phyloP scores from a whole-genome alignment of 35 echinoderm and acorn worm species.

The Chiridota heheva region DNA sequence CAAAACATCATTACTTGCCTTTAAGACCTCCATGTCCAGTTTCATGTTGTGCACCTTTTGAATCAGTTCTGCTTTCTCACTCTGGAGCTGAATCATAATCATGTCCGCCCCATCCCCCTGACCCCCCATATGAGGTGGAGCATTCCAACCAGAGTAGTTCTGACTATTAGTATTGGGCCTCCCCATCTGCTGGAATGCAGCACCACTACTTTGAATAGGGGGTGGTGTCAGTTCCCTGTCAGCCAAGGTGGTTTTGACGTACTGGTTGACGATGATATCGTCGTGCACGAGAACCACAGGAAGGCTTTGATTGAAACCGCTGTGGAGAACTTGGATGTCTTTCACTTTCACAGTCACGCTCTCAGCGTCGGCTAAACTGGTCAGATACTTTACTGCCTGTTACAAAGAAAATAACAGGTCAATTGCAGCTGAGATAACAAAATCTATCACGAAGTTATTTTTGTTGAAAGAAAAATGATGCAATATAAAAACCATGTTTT shows the following conservation, averaged over 20 bases:
- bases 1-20: conserved; percentile 12
- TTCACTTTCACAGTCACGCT: conserved; percentile 5
- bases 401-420: neutral
- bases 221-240: conserved; percentile 21
- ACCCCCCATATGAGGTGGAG: neutral
- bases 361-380: conserved; percentile 26
- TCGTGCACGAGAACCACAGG: conserved; percentile 18
- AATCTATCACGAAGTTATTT: neutral
- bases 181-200: neutral
- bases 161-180: neutral
- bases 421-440: neutral
- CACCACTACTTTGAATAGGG: neutral
- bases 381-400: conserved; percentile 20
- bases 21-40: conserved; percentile 25
- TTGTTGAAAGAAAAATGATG: too few species aligned
- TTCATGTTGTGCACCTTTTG: conserved; percentile 49
- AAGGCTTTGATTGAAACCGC: neutral
- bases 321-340: too few species aligned
- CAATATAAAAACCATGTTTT: too few species aligned
- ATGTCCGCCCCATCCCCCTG: neutral
- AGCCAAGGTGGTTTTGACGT: conserved; percentile 24
- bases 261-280: conserved; percentile 23
- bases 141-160: neutral
- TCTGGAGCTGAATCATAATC: conserved; percentile 18
- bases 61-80: conserved; percentile 35